These are phyloP conservation scores for Horisme vitalbata DNA, from an alignment of 2,888 invertebrate species.

Conservation along the genomic window DNA sequence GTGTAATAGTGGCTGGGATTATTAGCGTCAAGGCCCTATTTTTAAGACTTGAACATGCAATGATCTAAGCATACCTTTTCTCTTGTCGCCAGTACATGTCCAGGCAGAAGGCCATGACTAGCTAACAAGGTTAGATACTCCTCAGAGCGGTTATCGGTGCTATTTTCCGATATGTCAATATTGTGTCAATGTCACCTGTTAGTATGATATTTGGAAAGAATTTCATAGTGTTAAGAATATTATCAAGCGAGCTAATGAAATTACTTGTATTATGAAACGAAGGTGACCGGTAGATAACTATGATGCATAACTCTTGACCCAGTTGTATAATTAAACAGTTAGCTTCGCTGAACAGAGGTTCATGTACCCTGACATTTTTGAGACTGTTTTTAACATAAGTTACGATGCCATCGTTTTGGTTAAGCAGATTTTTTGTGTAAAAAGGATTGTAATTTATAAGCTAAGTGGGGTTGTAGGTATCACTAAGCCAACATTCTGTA, in stretches of 20 bases:
- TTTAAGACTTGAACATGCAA: constrained; percentile 5
- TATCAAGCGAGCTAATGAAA: too few relatives aligned
- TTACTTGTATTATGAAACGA: too few relatives aligned
- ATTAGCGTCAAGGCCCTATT: not conserved
- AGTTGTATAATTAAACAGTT: too few relatives aligned
- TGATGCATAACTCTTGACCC: too few relatives aligned
- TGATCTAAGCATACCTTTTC: constrained; percentile 3
- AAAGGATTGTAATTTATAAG: not conserved
- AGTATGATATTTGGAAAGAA: too few relatives aligned
- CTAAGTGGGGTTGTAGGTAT: not conserved
- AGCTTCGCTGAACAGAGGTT: too few relatives aligned
- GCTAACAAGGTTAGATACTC: not conserved
- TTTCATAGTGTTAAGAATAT: too few relatives aligned
- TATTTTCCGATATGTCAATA: not conserved
- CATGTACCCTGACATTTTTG: too few relatives aligned
- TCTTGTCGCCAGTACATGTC: not conserved
- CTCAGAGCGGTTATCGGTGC: not conserved
- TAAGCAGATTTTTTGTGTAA: not conserved
- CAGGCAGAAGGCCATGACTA: constrained; percentile 4
- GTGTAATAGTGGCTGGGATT: constrained; percentile 1
- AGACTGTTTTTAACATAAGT: too few relatives aligned
- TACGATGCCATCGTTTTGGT: constrained; percentile 4
- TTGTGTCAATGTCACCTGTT: too few relatives aligned
- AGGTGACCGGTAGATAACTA: too few relatives aligned
- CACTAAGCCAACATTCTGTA: constrained; percentile 1